Evolutionary conservation across 2,888 invertebrate species (phyloP).

Genomic region (Hermaeophaga mercurialis): DNA sequence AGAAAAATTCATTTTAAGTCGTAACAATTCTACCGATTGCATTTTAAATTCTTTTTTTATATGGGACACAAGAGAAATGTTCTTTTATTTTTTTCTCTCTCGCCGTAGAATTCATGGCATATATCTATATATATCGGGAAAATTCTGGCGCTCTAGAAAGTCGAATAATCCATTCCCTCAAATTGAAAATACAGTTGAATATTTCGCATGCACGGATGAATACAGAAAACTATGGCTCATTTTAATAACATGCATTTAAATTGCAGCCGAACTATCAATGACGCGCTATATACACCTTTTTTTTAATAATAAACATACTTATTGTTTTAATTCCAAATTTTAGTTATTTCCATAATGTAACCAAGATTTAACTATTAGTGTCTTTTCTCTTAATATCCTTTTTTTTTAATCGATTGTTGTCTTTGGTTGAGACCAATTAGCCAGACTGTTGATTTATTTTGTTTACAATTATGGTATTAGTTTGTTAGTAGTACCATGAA

Average conservation of each 20-base stretch:
- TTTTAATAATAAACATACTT: too few species aligned
- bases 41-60: not conserved
- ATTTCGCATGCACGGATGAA: conserved; percentile 29
- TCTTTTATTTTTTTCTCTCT: not conserved
- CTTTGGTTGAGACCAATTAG: too few species aligned
- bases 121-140: conserved; percentile 3
- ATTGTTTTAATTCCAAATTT: too few species aligned
- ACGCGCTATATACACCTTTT: too few species aligned
- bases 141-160: conserved; percentile 6
- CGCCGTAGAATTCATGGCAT: not conserved
- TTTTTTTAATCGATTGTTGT: too few species aligned
- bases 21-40: not conserved
- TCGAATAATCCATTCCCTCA: conserved; percentile 41
- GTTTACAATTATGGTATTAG: too few species aligned
- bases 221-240: conserved; percentile 36
- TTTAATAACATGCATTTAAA: conserved; percentile 42
- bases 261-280: conserved; percentile 27
- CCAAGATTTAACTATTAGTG: too few species aligned
- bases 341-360: too few species aligned
- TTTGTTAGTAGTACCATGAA: too few species aligned
- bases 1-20: too few species aligned
- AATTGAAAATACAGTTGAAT: conserved; percentile 41
- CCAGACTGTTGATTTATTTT: too few species aligned
- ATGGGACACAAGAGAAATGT: not conserved
- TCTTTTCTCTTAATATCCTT: too few species aligned